A percentile compares a stretch with the other conserved stretches of the same genome.
Evolutionary conservation across 1,140 invertebrate species (phyloP).

Genomic region (Eurosta solidaginis): DNA sequence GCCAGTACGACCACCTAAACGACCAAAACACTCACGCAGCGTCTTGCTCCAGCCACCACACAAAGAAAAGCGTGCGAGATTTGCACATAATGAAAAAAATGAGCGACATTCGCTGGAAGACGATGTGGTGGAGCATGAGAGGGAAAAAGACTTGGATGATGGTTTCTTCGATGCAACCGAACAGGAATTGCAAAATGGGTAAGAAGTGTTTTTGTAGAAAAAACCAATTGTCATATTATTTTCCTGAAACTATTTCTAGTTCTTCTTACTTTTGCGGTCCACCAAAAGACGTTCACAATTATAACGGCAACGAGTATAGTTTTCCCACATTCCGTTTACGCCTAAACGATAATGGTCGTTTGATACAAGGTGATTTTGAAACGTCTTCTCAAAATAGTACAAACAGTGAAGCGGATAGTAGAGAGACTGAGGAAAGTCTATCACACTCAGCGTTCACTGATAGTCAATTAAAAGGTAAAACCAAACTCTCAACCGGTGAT

Average conservation of each 20-base stretch:
- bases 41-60: slow-evolving; percentile 47
- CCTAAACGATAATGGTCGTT: slow-evolving; percentile 46
- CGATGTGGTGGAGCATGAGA: not conserved
- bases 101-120: not conserved
- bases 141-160: not conserved
- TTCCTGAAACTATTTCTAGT: slow-evolving; percentile 27
- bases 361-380: slow-evolving; percentile 44
- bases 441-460: not conserved
- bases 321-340: slow-evolving; percentile 56
- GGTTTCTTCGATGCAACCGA: not conserved
- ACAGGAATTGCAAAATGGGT: not conserved
- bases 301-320: slow-evolving; percentile 55
- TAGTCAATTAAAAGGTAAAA: slow-evolving; percentile 23
- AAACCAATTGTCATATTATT: not conserved
- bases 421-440: not conserved
- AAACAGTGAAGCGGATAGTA: not conserved
- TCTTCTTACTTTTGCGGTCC: slow-evolving; percentile 49
- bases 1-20: slow-evolving; percentile 53
- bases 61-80: slow-evolving; percentile 49
- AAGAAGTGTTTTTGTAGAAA: not conserved
- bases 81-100: slow-evolving; percentile 35
- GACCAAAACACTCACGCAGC: slow-evolving; percentile 51
- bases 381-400: slow-evolving; percentile 38
- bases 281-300: slow-evolving; percentile 48
- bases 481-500: slow-evolving; percentile 46